A percentile compares a stretch with the other conserved stretches of the same genome.
These are phyloP conservation scores for Argyra leucocephala DNA, from an alignment of 2,888 invertebrate species.

Conservation along the genomic window DNA sequence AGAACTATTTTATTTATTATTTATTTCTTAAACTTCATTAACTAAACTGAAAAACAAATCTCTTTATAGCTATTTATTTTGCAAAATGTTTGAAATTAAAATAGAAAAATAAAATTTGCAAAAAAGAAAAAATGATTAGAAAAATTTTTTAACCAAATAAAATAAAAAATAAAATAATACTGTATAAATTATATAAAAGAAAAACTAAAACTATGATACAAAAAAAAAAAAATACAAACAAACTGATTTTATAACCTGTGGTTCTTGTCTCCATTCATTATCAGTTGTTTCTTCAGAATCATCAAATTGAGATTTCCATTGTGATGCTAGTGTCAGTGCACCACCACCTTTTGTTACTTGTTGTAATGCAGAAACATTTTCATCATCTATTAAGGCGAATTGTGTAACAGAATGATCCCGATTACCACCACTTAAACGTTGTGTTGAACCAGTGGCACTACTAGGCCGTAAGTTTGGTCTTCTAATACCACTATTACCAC, in stretches of 20 bases:
- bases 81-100: no score
- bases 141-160: no score
- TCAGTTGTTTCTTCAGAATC: slow-evolving; percentile 91
- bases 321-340: slow-evolving; percentile 80
- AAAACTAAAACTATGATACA: no score
- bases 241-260: slow-evolving; percentile 38
- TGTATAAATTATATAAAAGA: no score
- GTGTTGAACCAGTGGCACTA: slow-evolving; percentile 29
- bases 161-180: no score
- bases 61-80: no score
- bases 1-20: no score
- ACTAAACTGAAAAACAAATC: no score
- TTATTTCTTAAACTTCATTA: no score
- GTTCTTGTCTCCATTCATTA: slow-evolving; percentile 86
- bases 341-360: slow-evolving; percentile 84
- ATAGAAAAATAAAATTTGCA: no score
- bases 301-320: slow-evolving; percentile 93
- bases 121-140: no score
- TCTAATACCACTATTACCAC: slow-evolving; percentile 30
- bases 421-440: slow-evolving; percentile 41
- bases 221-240: no score
- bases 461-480: slow-evolving; percentile 37
- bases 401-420: slow-evolving; percentile 80
- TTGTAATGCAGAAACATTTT: slow-evolving; percentile 78
- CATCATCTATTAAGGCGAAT: slow-evolving; percentile 87